These are phyloP conservation scores for Caenorhabditis becei DNA, from an alignment of 2,888 invertebrate species.

Conservation along the genomic window DNA sequence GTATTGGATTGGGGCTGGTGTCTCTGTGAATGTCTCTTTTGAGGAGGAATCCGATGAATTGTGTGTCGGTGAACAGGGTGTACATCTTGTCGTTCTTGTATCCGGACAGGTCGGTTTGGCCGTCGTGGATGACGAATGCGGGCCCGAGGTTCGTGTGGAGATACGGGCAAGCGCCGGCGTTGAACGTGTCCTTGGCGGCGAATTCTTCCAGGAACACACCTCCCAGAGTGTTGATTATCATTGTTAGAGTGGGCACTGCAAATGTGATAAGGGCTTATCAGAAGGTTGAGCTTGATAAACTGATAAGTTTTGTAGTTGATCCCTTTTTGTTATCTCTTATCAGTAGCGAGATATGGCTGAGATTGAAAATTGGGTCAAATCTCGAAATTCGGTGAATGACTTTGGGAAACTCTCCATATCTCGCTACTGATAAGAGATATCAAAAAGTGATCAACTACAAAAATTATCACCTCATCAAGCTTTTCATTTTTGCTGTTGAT, in stretches of 20 bases:
- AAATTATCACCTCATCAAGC: neutral
- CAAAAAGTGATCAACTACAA: no score
- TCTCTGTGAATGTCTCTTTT: neutral
- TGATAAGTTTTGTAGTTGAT: neutral
- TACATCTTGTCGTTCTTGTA: conserved; percentile 25
- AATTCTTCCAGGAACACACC: conserved; percentile 25
- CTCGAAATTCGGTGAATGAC: neutral
- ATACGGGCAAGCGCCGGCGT: conserved; percentile 25
- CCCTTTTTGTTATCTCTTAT: no score
- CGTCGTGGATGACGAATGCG: conserved; percentile 29
- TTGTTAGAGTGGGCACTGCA: neutral
- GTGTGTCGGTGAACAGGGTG: conserved; percentile 19
- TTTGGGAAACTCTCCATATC: no score
- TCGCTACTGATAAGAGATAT: no score
- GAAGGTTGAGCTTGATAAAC: neutral
- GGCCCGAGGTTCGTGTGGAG: conserved; percentile 29
- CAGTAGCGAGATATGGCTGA: neutral
- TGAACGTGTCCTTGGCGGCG: conserved; percentile 16
- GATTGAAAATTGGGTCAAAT: neutral
- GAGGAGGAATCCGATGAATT: conserved; percentile 20
- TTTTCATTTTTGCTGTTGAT: neutral
- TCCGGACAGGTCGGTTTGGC: neutral
- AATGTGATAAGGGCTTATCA: neutral
- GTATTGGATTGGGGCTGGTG: neutral
- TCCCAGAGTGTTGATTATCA: conserved; percentile 5